A percentile compares a stretch with the other conserved stretches of the same genome.
These are phyloP conservation scores for Pollicipes pollicipes DNA, from an alignment of 1,140 invertebrate species.

Conservation along the genomic window DNA sequence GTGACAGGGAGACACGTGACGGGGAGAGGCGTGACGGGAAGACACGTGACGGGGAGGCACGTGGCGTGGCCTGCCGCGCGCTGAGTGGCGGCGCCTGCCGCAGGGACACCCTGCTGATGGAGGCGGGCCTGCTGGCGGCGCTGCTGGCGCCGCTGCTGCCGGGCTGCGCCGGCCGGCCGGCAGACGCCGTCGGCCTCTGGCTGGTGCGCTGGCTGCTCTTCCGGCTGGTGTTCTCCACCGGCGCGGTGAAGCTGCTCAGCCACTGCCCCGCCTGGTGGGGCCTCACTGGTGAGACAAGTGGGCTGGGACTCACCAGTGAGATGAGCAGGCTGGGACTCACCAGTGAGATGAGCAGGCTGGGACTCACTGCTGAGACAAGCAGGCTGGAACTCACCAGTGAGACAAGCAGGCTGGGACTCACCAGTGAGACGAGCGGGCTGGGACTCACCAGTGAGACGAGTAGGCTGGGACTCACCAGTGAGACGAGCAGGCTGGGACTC, in stretches of 20 bases:
- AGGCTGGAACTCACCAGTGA: no score
- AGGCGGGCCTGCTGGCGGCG: conserved; percentile 54
- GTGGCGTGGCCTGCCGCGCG: background rate
- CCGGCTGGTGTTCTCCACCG: conserved; percentile 54
- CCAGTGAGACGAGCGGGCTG: no score
- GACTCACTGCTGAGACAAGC: no score
- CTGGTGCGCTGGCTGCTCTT: conserved; percentile 59
- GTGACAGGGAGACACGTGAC: conserved; percentile 46
- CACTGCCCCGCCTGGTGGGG: conserved; percentile 64
- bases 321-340: no score
- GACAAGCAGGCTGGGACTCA: no score
- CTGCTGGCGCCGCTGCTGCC: conserved; percentile 44
- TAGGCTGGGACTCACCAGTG: no score
- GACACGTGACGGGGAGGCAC: no score
- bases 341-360: background rate
- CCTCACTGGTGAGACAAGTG: conserved; percentile 42
- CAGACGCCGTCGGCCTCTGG: conserved; percentile 46
- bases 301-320: no score
- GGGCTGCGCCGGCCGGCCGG: conserved; percentile 24
- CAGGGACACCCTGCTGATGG: conserved; percentile 58
- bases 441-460: no score
- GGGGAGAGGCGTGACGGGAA: no score
- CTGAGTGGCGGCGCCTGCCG: conserved; percentile 19
- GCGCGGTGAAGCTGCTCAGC: conserved; percentile 54
- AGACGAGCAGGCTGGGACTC: no score